phyloP scores from a whole-genome alignment of 2,797 vertebrate species.

The Lithobates sylvaticus region DNA sequence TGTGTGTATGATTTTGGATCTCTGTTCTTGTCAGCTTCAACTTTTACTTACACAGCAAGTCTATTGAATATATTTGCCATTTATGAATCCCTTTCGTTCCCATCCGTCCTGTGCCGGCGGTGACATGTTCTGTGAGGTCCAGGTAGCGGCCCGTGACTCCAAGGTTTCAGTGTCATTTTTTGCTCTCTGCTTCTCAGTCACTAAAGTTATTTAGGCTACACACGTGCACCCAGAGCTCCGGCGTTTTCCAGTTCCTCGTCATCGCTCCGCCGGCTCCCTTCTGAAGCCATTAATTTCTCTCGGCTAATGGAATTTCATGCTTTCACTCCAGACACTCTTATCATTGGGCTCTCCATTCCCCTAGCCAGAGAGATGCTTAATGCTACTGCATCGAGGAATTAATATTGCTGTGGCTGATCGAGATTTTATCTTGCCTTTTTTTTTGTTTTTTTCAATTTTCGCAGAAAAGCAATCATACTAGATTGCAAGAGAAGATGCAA shows the following conservation, averaged over 20 bases:
- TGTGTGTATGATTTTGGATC: too few species aligned
- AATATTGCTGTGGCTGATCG: background rate
- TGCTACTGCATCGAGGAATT: background rate
- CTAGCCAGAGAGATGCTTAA: background rate
- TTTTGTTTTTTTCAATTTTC: background rate
- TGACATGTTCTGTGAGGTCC: background rate
- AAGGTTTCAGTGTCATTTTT: constrained; percentile 41
- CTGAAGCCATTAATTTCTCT: constrained; percentile 38
- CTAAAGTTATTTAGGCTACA: constrained; percentile 35
- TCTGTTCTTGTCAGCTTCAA: too few species aligned
- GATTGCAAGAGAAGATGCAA: too few species aligned
- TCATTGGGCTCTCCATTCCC: background rate
- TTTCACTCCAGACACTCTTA: background rate
- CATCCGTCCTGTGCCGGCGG: constrained; percentile 1
- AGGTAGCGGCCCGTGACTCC: constrained; percentile 4
- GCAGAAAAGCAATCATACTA: too few species aligned
- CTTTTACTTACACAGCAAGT: too few species aligned
- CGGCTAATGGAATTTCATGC: constrained; percentile 40
- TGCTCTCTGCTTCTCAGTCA: constrained; percentile 25
- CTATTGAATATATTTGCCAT: too few species aligned
- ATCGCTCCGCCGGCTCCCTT: constrained; percentile 20
- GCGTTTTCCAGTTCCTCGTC: constrained; percentile 19
- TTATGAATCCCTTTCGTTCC: background rate
- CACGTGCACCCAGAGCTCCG: background rate
- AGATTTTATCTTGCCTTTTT: background rate